Base-by-base conservation (phyloP, 2,888 invertebrate genomes). In the Lymantria monacha region DNA sequence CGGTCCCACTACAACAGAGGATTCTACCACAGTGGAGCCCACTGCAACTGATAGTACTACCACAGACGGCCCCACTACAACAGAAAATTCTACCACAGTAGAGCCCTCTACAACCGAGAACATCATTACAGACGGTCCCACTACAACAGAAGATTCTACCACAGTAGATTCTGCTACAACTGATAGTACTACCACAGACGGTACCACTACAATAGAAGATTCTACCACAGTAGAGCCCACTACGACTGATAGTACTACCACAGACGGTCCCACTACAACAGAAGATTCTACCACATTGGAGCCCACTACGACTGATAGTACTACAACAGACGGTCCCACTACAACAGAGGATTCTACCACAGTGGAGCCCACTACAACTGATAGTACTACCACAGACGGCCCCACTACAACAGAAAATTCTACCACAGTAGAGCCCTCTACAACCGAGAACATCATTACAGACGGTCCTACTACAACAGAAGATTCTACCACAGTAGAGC, bases 11-110 rank as follows among this genome's bases (percentile, higher is more conserved):
- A 42, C 40, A 12, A 43, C 11, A 42, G 55, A 31, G 3, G 9
- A 30, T 37, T 46, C 40, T 44, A 47, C 43, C 44, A 48, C 45
- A n/a, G 42, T 14, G 38, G 45, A 31, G 37, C 15, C 15, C 10
- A 46, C 46, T 45, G 47, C 53, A 14, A 49, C 55, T 44, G 15
- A 42, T 13, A 43, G 11, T 8, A 37, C 49, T 1, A 53, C 53
- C 0, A 48, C 33, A 9, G 8, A 9, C 7, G 36, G 14, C 1
- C 30, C 48, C 1, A 22, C 22, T 30, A 36, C 30, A 22, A 42
- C 44, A 14, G 44, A 36, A 13, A 11, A 13, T 0, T 3, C 48
- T 0, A 51, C 46, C 0, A 61, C 61, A 5, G 44, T 46, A 1
- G 11, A 40, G n/a, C 13, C 48, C 1, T 42, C 52, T 0, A 49